Conservation (phyloP, 2,888 invertebrate genomes). For the Aplocera efformata region DNA sequence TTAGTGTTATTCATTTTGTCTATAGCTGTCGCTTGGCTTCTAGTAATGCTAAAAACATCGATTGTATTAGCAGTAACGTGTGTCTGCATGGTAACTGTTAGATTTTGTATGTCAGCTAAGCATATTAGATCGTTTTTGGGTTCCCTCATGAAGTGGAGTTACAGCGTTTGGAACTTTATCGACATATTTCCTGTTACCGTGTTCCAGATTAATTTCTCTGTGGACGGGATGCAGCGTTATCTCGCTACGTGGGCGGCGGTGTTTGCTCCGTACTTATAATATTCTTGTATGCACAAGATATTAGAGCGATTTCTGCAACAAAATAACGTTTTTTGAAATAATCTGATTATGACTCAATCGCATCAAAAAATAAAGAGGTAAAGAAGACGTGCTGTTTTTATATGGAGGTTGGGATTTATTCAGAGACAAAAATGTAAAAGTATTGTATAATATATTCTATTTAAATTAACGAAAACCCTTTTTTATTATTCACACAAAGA, state of each 20-base stretch:
- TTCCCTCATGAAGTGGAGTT: conserved; percentile 37
- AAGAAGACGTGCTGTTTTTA: too few relatives aligned
- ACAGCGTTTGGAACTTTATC: conserved; percentile 47
- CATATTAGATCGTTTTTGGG: conserved; percentile 44
- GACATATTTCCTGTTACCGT: conserved; percentile 66
- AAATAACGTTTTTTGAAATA: conserved; percentile 47
- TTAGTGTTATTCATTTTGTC: conserved; percentile 17
- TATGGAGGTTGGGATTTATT: too few relatives aligned
- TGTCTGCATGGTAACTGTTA: conserved; percentile 31
- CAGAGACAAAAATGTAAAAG: too few relatives aligned
- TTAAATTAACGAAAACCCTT: too few relatives aligned
- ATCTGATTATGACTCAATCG: conserved; percentile 37
- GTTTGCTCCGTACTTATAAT: conserved; percentile 68
- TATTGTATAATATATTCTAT: too few relatives aligned
- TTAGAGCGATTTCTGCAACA: conserved; percentile 74
- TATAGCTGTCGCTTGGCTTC: conserved; percentile 15
- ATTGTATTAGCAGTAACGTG: conserved; percentile 21
- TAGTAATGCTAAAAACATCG: conserved; percentile 18
- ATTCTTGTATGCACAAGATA: conserved; percentile 73
- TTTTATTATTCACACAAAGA: too few relatives aligned
- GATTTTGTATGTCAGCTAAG: conserved; percentile 60
- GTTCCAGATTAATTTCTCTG: conserved; percentile 72
- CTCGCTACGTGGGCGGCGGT: conserved; percentile 65
- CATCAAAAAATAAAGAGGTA: too few relatives aligned
- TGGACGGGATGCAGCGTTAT: conserved; percentile 67